Evolutionary conservation across 2,888 invertebrate genomes (phyloP).

Genomic region (Thera obeliscata): DNA sequence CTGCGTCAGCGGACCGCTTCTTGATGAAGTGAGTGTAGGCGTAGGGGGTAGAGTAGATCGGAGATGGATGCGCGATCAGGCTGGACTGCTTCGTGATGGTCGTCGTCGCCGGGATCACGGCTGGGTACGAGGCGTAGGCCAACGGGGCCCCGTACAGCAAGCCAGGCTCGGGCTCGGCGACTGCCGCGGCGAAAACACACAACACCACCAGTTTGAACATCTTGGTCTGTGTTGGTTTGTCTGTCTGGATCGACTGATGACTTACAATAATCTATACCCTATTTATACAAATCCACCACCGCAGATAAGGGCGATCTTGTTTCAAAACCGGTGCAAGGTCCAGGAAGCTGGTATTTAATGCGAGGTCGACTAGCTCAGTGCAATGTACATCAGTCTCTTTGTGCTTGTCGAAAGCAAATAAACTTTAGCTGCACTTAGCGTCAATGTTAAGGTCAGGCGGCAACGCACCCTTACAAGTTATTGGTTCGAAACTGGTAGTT

Average conservation of each 20-base stretch:
- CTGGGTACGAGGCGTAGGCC: conserved; percentile 46
- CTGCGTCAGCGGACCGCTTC: conserved; percentile 44
- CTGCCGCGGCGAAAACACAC: conserved; percentile 81
- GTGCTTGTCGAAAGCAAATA: conserved; percentile 36
- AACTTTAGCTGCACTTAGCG: conserved; percentile 31
- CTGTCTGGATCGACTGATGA: conserved; percentile 60
- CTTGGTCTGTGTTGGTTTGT: conserved; percentile 62
- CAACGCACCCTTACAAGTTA: conserved; percentile 32
- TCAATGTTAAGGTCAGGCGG: conserved; percentile 41
- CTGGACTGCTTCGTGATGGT: conserved; percentile 64
- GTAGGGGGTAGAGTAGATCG: conserved; percentile 53
- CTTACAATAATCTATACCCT: conserved; percentile 46
- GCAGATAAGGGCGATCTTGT: conserved; percentile 63
- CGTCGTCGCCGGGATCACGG: conserved; percentile 59
- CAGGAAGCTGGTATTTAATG: conserved; percentile 67
- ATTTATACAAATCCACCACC: conserved; percentile 63
- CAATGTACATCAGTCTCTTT: conserved; percentile 55
- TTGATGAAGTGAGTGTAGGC: conserved; percentile 57
- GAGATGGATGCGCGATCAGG: conserved; percentile 67
- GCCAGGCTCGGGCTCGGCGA: conserved; percentile 64
- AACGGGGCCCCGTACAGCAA: conserved; percentile 25
- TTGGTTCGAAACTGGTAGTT: conserved; percentile 27
- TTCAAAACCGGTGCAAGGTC: conserved; percentile 66
- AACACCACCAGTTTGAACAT: conserved; percentile 81
- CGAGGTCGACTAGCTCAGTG: conserved; percentile 56